These are phyloP conservation scores for Olivierus martensii DNA, from an alignment of 1,140 invertebrate species.

Conservation along the genomic window DNA sequence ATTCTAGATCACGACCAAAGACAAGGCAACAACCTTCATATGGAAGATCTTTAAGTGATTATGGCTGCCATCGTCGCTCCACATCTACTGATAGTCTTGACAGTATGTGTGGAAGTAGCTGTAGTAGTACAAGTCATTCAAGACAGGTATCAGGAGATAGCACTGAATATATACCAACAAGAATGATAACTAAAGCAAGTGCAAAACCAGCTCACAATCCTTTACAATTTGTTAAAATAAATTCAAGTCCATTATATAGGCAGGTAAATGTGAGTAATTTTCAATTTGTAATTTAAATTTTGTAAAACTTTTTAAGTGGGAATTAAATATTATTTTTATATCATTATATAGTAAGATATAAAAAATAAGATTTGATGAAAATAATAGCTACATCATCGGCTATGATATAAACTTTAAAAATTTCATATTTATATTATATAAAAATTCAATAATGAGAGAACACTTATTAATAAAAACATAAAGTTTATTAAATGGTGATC, in stretches of 20 bases:
- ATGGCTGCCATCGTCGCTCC: neutral
- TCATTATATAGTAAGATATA: no score
- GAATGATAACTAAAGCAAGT: constrained; percentile 3
- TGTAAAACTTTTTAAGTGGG: no score
- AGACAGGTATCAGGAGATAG: neutral
- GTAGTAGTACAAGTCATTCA: neutral
- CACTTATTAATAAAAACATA: no score
- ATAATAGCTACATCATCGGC: no score
- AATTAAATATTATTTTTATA: no score
- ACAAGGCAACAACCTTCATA: neutral
- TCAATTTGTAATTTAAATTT: no score
- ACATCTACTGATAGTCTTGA: neutral
- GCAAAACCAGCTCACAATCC: constrained; percentile 17
- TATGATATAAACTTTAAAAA: no score
- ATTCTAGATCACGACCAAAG: neutral
- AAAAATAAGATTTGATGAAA: no score
- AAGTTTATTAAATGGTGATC: no score
- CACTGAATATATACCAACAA: constrained; percentile 7
- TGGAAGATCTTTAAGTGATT: neutral
- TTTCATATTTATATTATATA: no score
- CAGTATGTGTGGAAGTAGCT: neutral
- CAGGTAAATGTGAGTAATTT: constrained; percentile 9
- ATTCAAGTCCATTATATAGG: constrained; percentile 16
- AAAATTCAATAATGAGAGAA: no score
- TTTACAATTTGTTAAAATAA: constrained; percentile 24